These are phyloP conservation scores for Sphenopsis melanotis DNA, from an alignment of 2,797 vertebrate species.

Conservation along the genomic window DNA sequence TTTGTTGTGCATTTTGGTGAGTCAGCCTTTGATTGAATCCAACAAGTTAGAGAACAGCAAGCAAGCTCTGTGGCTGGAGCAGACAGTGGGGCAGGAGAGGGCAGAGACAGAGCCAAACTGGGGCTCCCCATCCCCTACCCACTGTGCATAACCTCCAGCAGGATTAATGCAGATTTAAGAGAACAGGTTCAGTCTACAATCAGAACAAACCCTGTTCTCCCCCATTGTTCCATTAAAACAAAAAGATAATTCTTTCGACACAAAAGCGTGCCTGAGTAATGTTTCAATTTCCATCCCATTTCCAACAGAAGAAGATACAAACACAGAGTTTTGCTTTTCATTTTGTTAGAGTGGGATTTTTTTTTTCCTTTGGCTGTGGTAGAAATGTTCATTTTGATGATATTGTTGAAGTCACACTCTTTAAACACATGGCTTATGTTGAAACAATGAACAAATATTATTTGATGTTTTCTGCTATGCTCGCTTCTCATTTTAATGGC, in stretches of 20 bases:
- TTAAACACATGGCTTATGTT: conserved; percentile 22
- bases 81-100: accelerated
- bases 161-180: background rate
- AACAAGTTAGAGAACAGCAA: background rate
- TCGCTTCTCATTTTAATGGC: background rate
- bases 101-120: background rate
- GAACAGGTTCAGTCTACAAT: background rate
- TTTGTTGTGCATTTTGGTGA: background rate
- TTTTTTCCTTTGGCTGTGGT: background rate
- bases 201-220: background rate
- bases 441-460: conserved; percentile 41
- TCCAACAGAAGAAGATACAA: conserved; percentile 3
- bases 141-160: background rate
- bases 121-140: background rate
- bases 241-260: background rate
- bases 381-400: conserved; percentile 5
- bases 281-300: conserved; percentile 5
- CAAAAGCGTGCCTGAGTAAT: background rate
- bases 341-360: background rate
- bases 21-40: background rate
- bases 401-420: conserved; percentile 16
- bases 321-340: background rate
- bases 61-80: background rate
- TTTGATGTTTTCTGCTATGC: background rate
- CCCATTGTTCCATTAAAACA: background rate